Base-by-base conservation (phyloP, 1,140 invertebrate genomes). In the Thaumatotibia leucotreta region DNA sequence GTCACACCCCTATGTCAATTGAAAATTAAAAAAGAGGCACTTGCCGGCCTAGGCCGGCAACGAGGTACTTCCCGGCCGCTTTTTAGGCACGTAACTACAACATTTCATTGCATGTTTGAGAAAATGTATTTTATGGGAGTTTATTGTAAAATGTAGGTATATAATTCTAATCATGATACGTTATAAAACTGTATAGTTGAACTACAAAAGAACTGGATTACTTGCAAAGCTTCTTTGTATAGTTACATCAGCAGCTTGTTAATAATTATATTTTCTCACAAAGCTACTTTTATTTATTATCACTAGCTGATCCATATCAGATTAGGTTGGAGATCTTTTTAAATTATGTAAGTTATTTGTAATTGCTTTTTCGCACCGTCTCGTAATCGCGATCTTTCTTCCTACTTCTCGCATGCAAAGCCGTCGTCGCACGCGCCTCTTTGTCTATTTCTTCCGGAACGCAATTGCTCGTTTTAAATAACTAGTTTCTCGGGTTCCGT, bases 311-410 rank as follows among this genome's bases (percentile, higher is more conserved):
- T 74, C 71, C 61, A 64, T 71, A 79, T 81, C 71, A 33, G 63
- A 58, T 69, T 81, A 77, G 77, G 74, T 67, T 66, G 70, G 76
- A 80, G 79, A 79, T 84, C 82, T 82, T 83, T 74, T 75, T 83
- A 68, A 83, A 78, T 79, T 68, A 45, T 72, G 83, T 88, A 83
- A 73, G 83, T 87, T 80, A 77, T 80, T 63, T 67, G 67, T 82
- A 86, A 86, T 82, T 83, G 79, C 79, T 73, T 84, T 79, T 86
- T 80, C 79, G 80, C 77, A 84, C 73, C 82, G 72, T 69, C 75
- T 76, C 72, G 72, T 77, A 77, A 79, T 72, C 68, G 31, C 54
- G 54, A 66, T 72, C 66, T 72, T 81, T 80, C 78, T 88, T 88
- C 81, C 76, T 82, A 76, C 68, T 75, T 83, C 77, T 79, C 66